Base-by-base conservation (phyloP, 2,797 vertebrate species). In the Rhabdophis nuchalis region DNA sequence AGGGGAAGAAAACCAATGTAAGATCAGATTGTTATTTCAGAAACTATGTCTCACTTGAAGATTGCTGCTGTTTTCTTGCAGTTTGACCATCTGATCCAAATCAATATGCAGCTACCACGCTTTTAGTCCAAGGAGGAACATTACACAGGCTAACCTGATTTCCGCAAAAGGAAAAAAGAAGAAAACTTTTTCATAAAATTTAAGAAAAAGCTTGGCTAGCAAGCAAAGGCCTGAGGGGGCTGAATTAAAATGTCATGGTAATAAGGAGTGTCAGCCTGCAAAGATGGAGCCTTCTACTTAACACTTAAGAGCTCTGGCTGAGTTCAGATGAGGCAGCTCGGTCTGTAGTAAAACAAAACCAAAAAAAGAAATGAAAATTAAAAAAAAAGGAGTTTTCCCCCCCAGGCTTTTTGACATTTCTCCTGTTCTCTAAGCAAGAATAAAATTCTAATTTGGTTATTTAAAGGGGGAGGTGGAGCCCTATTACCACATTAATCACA, bases 161-260 rank as follows among this genome's bases (percentile, higher is more conserved):
- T n/a, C 23, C 25, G 46, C 46, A 54, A 88, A 57, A 86, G 56
- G 29, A 56, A 87, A 87, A 23, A 72, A 88, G 53, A 46, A 50
- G 23, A 18, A 50, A 20, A 29, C 23, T 68, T 56, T 56, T 68
- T 87, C 32, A n/a, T 72, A 25, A 32, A 61, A 46, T 88, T 87
- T 64, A 20, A 87, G 60, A 41, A 68, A 68, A 87, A 50, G 32
- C 23, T 68, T 53, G 32, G 18, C 60, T 41, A 56, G 18, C 12
- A 90, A 57, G 77, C 25, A 29, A n/a, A 57, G 53, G 52, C n/a
- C 41, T n/a, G 57, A 32, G 64, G 68, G 7, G 16, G 7, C 25
- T 27, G 53, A 58, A 88, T 82, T 77, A 36, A 91, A 91, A 91
- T 88, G 86, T 82, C 86, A 91, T 5, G 50, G 58, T 64, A 86